Conservation (phyloP, 2,888 invertebrate species). For the Lamellibrachia satsuma region DNA sequence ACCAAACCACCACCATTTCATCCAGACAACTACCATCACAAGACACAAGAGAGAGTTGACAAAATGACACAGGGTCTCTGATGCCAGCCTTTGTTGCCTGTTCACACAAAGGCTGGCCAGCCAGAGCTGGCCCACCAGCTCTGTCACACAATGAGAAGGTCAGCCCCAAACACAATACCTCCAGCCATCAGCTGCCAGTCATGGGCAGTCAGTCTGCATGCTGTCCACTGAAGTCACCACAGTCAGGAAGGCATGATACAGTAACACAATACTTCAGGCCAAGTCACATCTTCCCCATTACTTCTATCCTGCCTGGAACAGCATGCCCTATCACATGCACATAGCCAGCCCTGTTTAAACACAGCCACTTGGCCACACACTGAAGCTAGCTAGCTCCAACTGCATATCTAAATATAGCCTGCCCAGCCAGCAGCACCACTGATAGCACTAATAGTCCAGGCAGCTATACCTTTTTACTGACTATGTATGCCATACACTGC, state of each 20-base stretch:
- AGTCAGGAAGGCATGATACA: not conserved
- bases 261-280: not conserved
- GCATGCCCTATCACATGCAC: not conserved
- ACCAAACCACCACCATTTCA: not conserved
- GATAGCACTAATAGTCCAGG: not conserved
- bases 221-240: not conserved
- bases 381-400: not conserved
- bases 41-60: not conserved
- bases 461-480: not conserved
- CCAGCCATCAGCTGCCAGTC: not conserved
- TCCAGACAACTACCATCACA: not conserved
- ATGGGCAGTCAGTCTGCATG: not conserved
- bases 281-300: not conserved
- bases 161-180: not conserved
- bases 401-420: constrained; percentile 6
- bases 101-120: not conserved
- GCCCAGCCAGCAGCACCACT: not conserved
- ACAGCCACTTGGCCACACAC: not conserved
- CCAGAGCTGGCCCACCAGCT: not conserved
- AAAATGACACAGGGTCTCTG: not conserved
- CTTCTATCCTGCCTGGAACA: not conserved
- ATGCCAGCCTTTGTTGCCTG: not conserved
- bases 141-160: not conserved
- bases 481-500: not conserved
- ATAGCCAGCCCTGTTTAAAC: constrained; percentile 14